These are phyloP conservation scores for Zaprionus taronus DNA, from an alignment of 1,140 invertebrate genomes.

Conservation along the genomic window DNA sequence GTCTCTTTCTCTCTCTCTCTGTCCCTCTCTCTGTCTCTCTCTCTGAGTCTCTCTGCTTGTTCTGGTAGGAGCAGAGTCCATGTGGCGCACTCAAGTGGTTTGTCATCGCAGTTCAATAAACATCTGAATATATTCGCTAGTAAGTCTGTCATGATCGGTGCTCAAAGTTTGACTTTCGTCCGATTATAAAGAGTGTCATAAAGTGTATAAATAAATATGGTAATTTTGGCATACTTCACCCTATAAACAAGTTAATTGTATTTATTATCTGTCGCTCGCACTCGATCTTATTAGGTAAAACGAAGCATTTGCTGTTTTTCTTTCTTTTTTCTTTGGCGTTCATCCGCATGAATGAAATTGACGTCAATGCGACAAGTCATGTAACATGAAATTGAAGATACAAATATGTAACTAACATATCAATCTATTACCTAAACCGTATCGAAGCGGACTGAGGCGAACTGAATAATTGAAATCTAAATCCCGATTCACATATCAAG, in stretches of 20 bases:
- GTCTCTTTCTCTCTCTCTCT: not conserved
- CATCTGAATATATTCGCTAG: too few species aligned
- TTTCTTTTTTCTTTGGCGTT: not conserved
- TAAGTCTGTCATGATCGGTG: not conserved
- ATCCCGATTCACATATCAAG: constrained; percentile 29
- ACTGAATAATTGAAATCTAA: constrained; percentile 34
- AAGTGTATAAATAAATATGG: not conserved
- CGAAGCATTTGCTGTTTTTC: not conserved
- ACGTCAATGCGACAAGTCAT: constrained; percentile 16
- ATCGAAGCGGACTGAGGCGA: not conserved
- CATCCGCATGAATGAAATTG: constrained; percentile 9
- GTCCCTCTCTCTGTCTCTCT: not conserved
- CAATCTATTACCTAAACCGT: constrained; percentile 1
- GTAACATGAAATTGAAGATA: constrained; percentile 29
- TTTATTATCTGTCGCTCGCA: not conserved
- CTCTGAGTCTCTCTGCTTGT: not conserved
- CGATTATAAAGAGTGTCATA: not conserved
- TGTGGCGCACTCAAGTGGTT: not conserved
- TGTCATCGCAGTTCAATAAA: constrained; percentile 1
- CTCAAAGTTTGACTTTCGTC: not conserved
- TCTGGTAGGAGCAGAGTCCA: not conserved
- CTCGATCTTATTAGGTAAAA: not conserved
- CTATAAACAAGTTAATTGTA: constrained; percentile 2
- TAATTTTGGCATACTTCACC: not conserved
- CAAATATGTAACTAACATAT: constrained; percentile 18